phyloP scores from a whole-genome alignment of 30 jellyfish, hydroid and myxozoan genomes.

The Clytia hemisphaerica region DNA sequence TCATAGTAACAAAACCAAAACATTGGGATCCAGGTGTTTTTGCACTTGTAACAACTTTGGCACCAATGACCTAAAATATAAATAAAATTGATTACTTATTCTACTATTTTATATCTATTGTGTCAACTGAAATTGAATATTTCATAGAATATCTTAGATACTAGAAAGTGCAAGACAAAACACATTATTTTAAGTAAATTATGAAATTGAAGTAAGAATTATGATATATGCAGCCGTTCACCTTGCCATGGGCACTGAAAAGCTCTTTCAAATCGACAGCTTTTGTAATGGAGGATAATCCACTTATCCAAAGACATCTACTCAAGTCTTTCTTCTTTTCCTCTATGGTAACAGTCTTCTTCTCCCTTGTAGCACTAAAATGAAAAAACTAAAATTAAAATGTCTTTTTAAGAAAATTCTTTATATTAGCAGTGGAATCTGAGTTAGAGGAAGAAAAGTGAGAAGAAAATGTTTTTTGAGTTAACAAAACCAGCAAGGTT shows the following conservation, averaged over 20 bases:
- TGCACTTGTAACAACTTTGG: slow-evolving; percentile 97
- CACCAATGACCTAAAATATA: slow-evolving; percentile 81
- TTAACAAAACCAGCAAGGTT: no score
- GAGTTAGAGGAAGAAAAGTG: neutral
- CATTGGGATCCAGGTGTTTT: slow-evolving; percentile 96
- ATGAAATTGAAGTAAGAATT: no score
- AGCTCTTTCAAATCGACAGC: slow-evolving; percentile 81
- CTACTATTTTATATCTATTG: no score
- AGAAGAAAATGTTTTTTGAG: no score
- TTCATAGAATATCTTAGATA: no score
- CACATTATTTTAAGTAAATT: no score
- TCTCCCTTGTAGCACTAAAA: neutral
- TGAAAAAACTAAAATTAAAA: neutral
- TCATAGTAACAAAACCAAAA: slow-evolving; percentile 94
- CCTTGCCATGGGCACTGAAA: slow-evolving; percentile 85
- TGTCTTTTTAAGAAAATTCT: slow-evolving; percentile 12
- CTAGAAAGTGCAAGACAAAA: no score
- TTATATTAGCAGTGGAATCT: slow-evolving; percentile 4
- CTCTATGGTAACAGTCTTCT: neutral
- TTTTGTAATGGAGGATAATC: slow-evolving; percentile 79
- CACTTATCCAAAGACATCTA: slow-evolving; percentile 92
- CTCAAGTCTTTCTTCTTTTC: slow-evolving; percentile 57
- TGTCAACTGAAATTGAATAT: no score
- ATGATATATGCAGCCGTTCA: no score
- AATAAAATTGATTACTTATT: neutral